phyloP scores from a whole-genome alignment of 1,140 invertebrate species.

The Cyrtorhinus lividipennis region DNA sequence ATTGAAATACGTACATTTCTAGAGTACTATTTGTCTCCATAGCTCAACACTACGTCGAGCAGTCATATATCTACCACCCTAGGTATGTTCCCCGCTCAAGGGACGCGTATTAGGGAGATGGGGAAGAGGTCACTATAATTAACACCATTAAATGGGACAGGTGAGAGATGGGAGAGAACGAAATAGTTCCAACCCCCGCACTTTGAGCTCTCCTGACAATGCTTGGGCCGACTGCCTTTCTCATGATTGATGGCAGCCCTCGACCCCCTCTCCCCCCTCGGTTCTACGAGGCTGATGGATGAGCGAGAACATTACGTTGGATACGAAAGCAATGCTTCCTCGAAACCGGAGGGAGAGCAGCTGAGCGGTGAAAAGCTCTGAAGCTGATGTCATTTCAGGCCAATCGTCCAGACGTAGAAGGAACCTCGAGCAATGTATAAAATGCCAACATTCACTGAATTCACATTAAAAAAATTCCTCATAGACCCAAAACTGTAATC shows the following conservation, averaged over 20 bases:
- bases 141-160: neutral
- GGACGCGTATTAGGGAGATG: neutral
- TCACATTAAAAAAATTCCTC: too few species aligned
- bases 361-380: too few species aligned
- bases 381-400: too few species aligned
- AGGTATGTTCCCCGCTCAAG: neutral
- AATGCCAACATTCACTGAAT: too few species aligned
- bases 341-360: too few species aligned
- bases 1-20: too few species aligned
- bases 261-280: neutral
- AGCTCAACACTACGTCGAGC: too few species aligned
- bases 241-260: neutral
- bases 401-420: too few species aligned
- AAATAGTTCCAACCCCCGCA: neutral
- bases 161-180: neutral
- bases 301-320: neutral
- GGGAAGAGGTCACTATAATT: neutral
- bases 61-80: neutral
- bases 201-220: too few species aligned
- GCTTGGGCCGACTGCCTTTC: neutral
- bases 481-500: too few species aligned
- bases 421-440: too few species aligned
- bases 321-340: neutral
- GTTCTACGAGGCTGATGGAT: neutral
- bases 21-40: neutral